Evolutionary conservation across 2,113 vertebrate species (phyloP).

Genomic region (Corvus hawaiiensis): DNA sequence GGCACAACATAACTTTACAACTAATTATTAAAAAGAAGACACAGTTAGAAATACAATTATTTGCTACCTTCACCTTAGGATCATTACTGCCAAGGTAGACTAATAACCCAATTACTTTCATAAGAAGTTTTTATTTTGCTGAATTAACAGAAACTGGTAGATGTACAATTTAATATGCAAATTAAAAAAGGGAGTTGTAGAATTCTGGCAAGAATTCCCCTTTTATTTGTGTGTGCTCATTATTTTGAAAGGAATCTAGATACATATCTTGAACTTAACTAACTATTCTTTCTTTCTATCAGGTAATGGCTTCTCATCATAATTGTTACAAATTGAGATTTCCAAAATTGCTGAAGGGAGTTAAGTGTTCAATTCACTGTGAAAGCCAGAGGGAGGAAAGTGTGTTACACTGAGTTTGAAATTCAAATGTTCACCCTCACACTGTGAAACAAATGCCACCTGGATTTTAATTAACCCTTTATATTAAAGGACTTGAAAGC

Average conservation of each 20-base stretch:
- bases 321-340: slow-evolving; percentile 12
- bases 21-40: slow-evolving; percentile 16
- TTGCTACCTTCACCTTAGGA: slow-evolving; percentile 3
- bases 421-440: not conserved
- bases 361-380: not conserved
- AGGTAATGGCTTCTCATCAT: not conserved
- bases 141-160: slow-evolving; percentile 41
- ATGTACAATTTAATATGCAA: slow-evolving; percentile 52
- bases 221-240: slow-evolving; percentile 30
- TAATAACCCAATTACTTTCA: slow-evolving; percentile 44
- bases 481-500: not conserved
- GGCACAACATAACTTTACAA: not conserved
- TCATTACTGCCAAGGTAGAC: slow-evolving; percentile 35
- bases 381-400: not conserved
- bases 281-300: not conserved
- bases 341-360: not conserved
- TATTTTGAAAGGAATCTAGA: slow-evolving; percentile 35
- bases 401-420: not conserved
- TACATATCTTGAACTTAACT: not conserved
- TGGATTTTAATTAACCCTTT: not conserved
- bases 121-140: slow-evolving; percentile 45
- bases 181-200: slow-evolving; percentile 1
- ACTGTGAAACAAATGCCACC: not conserved
- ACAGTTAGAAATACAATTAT: slow-evolving; percentile 1
- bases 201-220: not conserved